A percentile compares a stretch with the other conserved stretches of the same genome.
phyloP scores from a whole-genome alignment of 2,888 invertebrate genomes.

The Drepana falcataria region DNA sequence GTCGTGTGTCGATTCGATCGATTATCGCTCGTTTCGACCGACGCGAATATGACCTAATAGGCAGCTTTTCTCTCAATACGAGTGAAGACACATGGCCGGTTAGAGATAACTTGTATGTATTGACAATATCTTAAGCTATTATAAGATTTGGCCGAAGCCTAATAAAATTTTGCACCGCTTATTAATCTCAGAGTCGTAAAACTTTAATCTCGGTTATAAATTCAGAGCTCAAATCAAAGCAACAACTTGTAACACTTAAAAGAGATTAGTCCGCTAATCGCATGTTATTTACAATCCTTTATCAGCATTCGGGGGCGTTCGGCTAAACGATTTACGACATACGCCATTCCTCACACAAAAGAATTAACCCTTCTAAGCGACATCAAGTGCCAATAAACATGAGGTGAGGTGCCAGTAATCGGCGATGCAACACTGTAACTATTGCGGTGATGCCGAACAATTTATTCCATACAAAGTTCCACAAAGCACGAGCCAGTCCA shows the following conservation, averaged over 20 bases:
- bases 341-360: constrained; percentile 55
- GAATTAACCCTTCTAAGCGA: constrained; percentile 67
- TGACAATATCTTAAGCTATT: no score
- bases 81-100: constrained; percentile 8
- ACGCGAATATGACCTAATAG: constrained; percentile 19
- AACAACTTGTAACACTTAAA: constrained; percentile 56
- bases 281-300: constrained; percentile 70
- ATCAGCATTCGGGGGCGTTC: constrained; percentile 58
- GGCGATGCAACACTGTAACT: constrained; percentile 62
- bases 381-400: constrained; percentile 73
- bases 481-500: constrained; percentile 43
- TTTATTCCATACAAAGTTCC: constrained; percentile 46
- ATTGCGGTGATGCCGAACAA: constrained; percentile 30
- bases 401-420: constrained; percentile 60
- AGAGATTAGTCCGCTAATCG: constrained; percentile 63
- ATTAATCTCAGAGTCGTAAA: constrained; percentile 17
- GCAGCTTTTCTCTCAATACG: constrained; percentile 14
- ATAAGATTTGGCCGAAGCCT: constrained; percentile 11
- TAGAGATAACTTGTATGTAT: constrained; percentile 1
- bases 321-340: constrained; percentile 59
- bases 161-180: constrained; percentile 4
- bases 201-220: constrained; percentile 53
- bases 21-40: constrained; percentile 55
- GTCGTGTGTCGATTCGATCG: constrained; percentile 65
- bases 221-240: constrained; percentile 48